Conservation (phyloP, 1,140 invertebrate species). For the Berghia stephanieae region DNA sequence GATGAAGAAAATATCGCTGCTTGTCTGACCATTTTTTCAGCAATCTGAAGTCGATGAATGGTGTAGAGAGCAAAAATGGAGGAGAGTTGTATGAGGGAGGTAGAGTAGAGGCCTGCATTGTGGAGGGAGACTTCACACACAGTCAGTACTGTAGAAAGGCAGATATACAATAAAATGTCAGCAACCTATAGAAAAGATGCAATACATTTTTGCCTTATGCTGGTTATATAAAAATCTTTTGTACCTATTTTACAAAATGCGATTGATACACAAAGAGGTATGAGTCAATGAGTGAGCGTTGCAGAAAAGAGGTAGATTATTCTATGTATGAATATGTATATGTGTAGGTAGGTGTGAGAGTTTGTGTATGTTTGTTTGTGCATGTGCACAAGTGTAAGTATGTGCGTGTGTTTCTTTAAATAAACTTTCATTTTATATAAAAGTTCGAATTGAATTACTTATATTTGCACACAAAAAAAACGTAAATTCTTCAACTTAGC, state of each 20-base stretch:
- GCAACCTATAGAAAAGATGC: neutral
- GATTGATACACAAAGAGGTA: neutral
- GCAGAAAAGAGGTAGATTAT: neutral
- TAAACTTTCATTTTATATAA: too few species aligned
- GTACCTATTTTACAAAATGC: neutral
- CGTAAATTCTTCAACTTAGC: too few species aligned
- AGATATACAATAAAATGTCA: neutral
- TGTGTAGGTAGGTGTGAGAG: too few species aligned
- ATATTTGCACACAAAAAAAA: too few species aligned
- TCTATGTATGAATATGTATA: too few species aligned
- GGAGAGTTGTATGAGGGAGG: constrained; percentile 41
- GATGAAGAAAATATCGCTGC: constrained; percentile 29
- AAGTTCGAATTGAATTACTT: too few species aligned
- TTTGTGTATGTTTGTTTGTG: too few species aligned
- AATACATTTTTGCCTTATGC: neutral
- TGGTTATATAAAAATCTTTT: neutral
- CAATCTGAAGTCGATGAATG: constrained; percentile 43
- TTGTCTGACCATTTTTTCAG: constrained; percentile 38
- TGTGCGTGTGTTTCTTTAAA: too few species aligned
- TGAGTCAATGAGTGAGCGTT: neutral
- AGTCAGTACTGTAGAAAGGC: constrained; percentile 40
- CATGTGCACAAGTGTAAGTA: too few species aligned
- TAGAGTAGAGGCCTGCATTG: constrained; percentile 41
- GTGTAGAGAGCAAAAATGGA: constrained; percentile 42
- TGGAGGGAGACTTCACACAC: constrained; percentile 46